Evolutionary conservation across 2,113 vertebrate species (phyloP).

Genomic region (Columba livia): DNA sequence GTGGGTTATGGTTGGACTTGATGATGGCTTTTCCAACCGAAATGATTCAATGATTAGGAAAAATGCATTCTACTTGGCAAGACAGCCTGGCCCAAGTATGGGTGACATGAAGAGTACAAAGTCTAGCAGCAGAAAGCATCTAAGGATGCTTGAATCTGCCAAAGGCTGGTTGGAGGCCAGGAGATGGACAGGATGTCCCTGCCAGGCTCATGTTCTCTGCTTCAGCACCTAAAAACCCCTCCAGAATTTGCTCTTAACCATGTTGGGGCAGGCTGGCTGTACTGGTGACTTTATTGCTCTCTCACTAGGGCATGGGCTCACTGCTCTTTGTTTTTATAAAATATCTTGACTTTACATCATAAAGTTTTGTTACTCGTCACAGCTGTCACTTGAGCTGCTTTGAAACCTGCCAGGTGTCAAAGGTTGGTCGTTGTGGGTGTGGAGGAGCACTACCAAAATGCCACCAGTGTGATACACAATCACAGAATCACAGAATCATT

Average conservation of each 20-base stretch:
- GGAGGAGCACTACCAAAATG: not conserved
- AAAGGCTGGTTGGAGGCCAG: not conserved
- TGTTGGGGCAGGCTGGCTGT: not conserved
- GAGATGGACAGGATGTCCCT: not conserved
- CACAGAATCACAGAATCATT: too few relatives aligned
- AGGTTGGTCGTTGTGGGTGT: not conserved
- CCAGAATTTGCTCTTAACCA: not conserved
- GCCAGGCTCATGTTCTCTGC: not conserved
- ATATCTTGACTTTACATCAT: not conserved
- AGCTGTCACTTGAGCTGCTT: not conserved
- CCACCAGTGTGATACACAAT: not conserved
- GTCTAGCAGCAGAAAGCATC: not conserved
- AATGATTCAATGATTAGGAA: not conserved
- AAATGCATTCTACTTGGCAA: not conserved
- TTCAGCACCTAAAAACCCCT: not conserved
- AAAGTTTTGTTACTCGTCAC: not conserved
- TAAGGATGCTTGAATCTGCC: not conserved
- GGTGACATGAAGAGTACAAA: accelerated
- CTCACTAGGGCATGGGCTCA: not conserved
- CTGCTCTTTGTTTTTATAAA: not conserved
- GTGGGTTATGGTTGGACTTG: too few relatives aligned
- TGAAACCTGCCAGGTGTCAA: too few relatives aligned
- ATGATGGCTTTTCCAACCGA: too few relatives aligned
- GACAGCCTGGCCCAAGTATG: not conserved
- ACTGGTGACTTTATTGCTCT: not conserved